A percentile compares a stretch with the other conserved stretches of the same genome.
Conservation (phyloP, 2,888 invertebrate genomes). For the Oxytorus armatus region DNA sequence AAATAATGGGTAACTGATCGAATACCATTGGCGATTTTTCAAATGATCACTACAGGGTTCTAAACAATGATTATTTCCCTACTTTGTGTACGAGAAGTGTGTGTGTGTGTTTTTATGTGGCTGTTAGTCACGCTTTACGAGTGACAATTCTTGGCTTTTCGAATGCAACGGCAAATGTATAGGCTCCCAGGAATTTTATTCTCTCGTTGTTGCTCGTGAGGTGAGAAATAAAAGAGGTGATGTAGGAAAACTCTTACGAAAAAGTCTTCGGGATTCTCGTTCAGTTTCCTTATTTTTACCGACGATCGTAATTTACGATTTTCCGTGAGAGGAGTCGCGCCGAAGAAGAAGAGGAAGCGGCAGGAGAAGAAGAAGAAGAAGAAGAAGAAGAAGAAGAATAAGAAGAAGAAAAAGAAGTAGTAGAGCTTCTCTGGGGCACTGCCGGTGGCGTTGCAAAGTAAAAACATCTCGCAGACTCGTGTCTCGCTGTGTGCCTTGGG, state of each 20-base stretch:
- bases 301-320: constrained; percentile 63
- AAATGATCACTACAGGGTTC: no score
- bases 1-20: no score
- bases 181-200: no score
- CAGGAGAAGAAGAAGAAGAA: background rate
- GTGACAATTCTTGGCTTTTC: no score
- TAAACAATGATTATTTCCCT: no score
- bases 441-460: constrained; percentile 35
- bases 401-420: constrained; percentile 12
- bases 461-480: constrained; percentile 50
- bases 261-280: constrained; percentile 38
- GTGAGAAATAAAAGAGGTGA: constrained; percentile 8
- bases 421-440: constrained; percentile 28
- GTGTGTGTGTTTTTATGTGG: no score
- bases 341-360: constrained; percentile 13
- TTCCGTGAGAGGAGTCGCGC: constrained; percentile 18
- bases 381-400: constrained; percentile 16
- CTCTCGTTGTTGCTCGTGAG: background rate
- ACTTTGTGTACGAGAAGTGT: no score
- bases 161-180: no score
- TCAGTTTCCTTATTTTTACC: constrained; percentile 59
- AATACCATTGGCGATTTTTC: no score
- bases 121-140: no score
- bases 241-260: constrained; percentile 9
- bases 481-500: constrained; percentile 41